Percentiles rank a stretch among this genome's conserved stretches.
Evolutionary conservation across 2,113 vertebrate species (phyloP).

Genomic region (Probosciger aterrimus): DNA sequence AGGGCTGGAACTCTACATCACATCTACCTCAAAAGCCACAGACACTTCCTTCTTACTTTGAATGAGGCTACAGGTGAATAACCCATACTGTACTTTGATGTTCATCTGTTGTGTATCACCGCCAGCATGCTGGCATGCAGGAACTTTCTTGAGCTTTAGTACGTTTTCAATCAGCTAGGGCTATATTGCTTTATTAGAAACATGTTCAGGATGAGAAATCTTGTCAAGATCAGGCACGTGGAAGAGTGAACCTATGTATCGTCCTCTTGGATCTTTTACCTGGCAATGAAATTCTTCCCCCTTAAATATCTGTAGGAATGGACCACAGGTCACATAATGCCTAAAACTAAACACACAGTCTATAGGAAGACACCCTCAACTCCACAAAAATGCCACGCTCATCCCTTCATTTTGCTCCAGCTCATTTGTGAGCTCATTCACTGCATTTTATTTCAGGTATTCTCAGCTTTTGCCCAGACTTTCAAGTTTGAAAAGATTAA

Average conservation of each 20-base stretch:
- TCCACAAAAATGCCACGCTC: not conserved
- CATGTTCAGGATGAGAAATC: not conserved
- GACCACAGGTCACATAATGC: not conserved
- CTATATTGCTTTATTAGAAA: not conserved
- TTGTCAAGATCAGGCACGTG: not conserved
- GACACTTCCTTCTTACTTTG: constrained; percentile 65
- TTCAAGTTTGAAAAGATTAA: not conserved
- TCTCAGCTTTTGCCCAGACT: not conserved
- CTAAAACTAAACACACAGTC: not conserved
- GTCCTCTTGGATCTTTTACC: not conserved
- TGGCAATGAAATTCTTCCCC: not conserved
- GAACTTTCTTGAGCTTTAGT: not conserved
- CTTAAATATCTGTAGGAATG: not conserved
- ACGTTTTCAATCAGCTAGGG: not conserved
- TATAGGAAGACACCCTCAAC: not conserved
- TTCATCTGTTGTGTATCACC: not conserved
- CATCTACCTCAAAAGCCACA: constrained; percentile 73
- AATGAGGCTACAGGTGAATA: constrained; percentile 51
- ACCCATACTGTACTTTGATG: constrained; percentile 11
- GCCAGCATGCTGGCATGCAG: not conserved
- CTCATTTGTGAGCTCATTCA: not conserved
- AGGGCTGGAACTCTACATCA: constrained; percentile 61
- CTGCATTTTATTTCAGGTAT: not conserved
- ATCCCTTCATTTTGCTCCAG: not conserved
- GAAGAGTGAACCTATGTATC: not conserved